Evolutionary conservation across 2,797 vertebrate species (phyloP).

Genomic region (Iguana delicatissima): DNA sequence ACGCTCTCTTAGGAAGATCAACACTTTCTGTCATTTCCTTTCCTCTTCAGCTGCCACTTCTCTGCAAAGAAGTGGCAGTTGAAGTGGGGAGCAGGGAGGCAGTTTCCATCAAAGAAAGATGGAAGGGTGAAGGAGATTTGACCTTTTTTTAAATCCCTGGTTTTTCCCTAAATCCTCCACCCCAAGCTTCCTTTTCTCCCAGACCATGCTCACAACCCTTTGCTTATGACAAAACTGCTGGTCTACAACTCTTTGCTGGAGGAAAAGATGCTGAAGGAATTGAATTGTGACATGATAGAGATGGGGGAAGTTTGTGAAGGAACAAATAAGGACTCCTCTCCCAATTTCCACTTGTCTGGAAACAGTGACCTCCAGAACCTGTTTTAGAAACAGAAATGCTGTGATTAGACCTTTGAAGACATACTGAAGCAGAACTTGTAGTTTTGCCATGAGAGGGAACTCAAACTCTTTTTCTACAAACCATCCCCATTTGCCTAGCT

Average conservation of each 20-base stretch:
- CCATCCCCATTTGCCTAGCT: rapidly evolving
- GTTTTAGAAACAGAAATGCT: not conserved
- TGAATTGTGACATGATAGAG: not conserved
- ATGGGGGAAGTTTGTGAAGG: not conserved
- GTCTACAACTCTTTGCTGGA: not conserved
- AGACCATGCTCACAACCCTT: not conserved
- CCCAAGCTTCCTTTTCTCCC: not conserved
- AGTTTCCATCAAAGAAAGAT: not conserved
- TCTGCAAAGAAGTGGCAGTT: not conserved
- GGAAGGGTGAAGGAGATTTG: not conserved
- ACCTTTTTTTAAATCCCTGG: not conserved
- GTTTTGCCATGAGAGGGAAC: conserved; percentile 3
- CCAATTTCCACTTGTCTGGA: not conserved
- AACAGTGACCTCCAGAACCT: not conserved
- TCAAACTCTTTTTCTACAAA: not conserved
- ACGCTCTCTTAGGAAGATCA: not conserved
- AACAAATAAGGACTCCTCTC: not conserved
- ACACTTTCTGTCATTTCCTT: not conserved
- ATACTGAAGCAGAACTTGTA: not conserved
- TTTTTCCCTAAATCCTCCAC: not conserved
- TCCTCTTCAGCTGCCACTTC: not conserved
- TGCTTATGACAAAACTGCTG: not conserved
- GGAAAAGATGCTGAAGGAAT: not conserved
- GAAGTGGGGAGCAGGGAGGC: too few species aligned
- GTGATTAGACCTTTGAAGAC: not conserved